Evolutionary conservation across 2,113 vertebrate species (phyloP), one percentile per base, ranked within the genome.

Genomic region (Dendrocopos noguchii): DNA sequence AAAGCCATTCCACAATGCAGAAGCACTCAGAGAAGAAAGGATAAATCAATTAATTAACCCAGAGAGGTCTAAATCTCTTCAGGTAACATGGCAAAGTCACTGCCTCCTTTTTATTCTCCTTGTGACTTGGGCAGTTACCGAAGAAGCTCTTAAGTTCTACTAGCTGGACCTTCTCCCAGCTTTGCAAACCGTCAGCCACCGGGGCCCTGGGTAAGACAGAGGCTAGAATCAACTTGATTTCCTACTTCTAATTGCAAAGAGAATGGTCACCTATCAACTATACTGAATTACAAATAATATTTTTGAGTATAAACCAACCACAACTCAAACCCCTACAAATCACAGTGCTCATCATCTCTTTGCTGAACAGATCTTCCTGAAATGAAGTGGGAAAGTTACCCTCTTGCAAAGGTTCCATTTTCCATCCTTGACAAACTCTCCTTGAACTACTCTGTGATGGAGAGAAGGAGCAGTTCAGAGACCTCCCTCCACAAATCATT

Each of bases 291-390:
- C 24, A 59, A 68, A 42, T n/a, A 55, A 2, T 70, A 78, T 16
- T 77, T 83, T 57, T 60, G 29, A 66, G 29, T n/a, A 65, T 47
- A 77, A 76, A 90, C 68, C 11, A 31, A 19, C 31, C 18, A 60
- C 28, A 92, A 60, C 11, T 75, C 16, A 67, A 68, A 82, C 74
- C 36, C 16, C 33, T 56, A 59, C 13, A 60, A 55, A 80, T 63
- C 7, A 3, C 20, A 61, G 25, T 10, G 24, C 65, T 73, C 0
- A 1, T 65, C 0, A 0, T 22, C 29, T 70, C 34, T 36, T 52
- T n/a, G 56, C 29, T 63, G 27, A 87, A 85, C 14, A 70, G 10
- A 60, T 9, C 56, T 55, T 63, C 21, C 71, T 80, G 12, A 61
- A 20, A 73, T 3, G 28, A 29, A 50, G 65, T 31, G 21, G 31